Evolutionary conservation across 2,888 invertebrate species (phyloP).

Genomic region (Papilio gigon): DNA sequence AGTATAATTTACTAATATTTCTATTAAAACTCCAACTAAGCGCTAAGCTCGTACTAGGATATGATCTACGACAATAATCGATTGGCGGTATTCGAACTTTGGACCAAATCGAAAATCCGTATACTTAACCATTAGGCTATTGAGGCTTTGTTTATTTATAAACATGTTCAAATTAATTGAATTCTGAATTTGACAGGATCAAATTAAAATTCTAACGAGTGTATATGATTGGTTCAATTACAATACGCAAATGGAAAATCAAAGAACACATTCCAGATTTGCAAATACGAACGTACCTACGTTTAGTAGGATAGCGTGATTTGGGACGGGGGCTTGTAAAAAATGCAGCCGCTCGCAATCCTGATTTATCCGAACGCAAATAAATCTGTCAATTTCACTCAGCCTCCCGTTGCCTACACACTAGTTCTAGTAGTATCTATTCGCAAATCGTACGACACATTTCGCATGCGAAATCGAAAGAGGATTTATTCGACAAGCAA

Average conservation of each 20-base stretch:
- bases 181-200: constrained; percentile 1
- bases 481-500: neutral
- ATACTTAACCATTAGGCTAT: too few species aligned
- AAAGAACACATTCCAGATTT: constrained; percentile 34
- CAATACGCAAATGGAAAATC: constrained; percentile 25
- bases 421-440: constrained; percentile 49
- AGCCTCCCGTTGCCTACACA: constrained; percentile 65
- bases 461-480: constrained; percentile 16
- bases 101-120: too few species aligned
- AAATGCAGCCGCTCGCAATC: constrained; percentile 72
- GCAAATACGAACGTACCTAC: constrained; percentile 52
- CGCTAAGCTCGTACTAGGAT: too few species aligned
- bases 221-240: constrained; percentile 13
- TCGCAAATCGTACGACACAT: constrained; percentile 44
- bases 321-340: constrained; percentile 59
- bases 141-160: too few species aligned
- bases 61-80: too few species aligned
- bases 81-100: too few species aligned
- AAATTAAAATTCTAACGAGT: neutral
- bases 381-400: constrained; percentile 82
- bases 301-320: constrained; percentile 43
- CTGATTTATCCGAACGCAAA: constrained; percentile 74
- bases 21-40: too few species aligned
- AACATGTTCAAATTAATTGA: neutral
- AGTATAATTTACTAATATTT: too few species aligned